phyloP scores from a whole-genome alignment of 2,797 vertebrate genomes.

The Erethizon dorsatum region DNA sequence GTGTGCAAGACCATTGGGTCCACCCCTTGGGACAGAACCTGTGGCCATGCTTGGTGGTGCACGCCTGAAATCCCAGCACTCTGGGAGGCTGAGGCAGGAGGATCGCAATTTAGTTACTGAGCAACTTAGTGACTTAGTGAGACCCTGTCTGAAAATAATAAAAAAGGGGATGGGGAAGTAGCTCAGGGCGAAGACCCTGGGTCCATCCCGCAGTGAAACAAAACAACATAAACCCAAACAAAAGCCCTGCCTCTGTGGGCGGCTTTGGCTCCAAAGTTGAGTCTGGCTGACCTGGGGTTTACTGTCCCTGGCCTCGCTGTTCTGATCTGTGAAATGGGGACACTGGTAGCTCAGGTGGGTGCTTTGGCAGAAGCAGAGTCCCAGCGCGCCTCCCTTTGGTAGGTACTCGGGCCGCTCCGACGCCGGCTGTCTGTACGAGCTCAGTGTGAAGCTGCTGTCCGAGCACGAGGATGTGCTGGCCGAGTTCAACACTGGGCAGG shows the following conservation, averaged over 20 bases:
- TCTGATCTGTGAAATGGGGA: slow-evolving; percentile 31
- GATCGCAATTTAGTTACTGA: not conserved
- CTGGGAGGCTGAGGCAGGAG: not conserved
- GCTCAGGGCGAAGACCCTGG: not conserved
- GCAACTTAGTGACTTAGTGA: not conserved
- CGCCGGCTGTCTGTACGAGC: slow-evolving; percentile 93
- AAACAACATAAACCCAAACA: not conserved
- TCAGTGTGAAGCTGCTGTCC: slow-evolving; percentile 92
- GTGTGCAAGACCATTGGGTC: not conserved
- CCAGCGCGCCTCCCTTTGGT: not conserved
- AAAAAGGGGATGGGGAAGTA: not conserved
- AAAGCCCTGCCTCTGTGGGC: not conserved
- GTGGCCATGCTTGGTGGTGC: not conserved
- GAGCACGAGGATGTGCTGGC: slow-evolving; percentile 91
- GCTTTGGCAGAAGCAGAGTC: not conserved
- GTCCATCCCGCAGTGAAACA: not conserved
- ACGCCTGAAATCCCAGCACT: not conserved
- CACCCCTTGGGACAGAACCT: not conserved
- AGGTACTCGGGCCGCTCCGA: slow-evolving; percentile 95
- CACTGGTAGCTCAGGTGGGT: rapidly evolving
- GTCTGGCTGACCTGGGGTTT: not conserved
- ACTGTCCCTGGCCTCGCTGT: not conserved
- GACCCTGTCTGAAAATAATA: not conserved
- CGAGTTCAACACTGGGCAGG: slow-evolving; percentile 91
- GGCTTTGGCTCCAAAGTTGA: not conserved